Conservation (phyloP, 2,888 invertebrate genomes). For the Melieria crassipennis region DNA sequence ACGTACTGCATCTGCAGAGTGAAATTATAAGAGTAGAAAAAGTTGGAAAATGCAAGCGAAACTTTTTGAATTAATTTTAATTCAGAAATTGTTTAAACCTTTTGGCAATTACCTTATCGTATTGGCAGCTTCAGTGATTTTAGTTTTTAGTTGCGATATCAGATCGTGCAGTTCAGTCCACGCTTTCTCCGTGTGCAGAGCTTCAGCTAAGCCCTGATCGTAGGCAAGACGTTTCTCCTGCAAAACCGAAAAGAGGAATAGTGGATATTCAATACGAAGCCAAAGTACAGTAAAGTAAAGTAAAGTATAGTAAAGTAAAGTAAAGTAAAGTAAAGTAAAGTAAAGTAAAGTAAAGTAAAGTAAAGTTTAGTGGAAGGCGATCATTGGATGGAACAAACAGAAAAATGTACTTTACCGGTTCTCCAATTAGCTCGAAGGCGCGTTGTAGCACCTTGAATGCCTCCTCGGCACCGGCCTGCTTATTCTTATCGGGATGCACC, state of each 20-base stretch:
- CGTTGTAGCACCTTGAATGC: slow-evolving; percentile 95
- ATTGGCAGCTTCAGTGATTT: slow-evolving; percentile 94
- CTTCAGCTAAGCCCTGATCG: slow-evolving; percentile 78
- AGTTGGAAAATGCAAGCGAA: not conserved
- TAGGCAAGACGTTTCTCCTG: slow-evolving; percentile 80
- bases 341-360: too few species aligned
- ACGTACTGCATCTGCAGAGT: slow-evolving; percentile 83
- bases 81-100: too few species aligned
- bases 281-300: too few species aligned
- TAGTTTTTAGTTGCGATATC: slow-evolving; percentile 87
- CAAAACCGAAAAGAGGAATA: slow-evolving; percentile 34
- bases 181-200: slow-evolving; percentile 84
- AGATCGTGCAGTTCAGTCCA: slow-evolving; percentile 90
- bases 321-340: too few species aligned
- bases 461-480: slow-evolving; percentile 94
- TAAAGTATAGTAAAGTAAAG: too few species aligned
- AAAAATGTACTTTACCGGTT: slow-evolving; percentile 72
- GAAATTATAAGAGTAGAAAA: not conserved
- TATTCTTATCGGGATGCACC: slow-evolving; percentile 96
- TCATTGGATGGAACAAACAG: not conserved
- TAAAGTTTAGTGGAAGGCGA: too few species aligned
- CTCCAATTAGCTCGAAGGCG: slow-evolving; percentile 94
- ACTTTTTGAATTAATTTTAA: not conserved
- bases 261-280: not conserved
- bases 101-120: slow-evolving; percentile 72